Evolutionary conservation across 2,888 invertebrate species (phyloP).

Genomic region (Apoda limacodes): DNA sequence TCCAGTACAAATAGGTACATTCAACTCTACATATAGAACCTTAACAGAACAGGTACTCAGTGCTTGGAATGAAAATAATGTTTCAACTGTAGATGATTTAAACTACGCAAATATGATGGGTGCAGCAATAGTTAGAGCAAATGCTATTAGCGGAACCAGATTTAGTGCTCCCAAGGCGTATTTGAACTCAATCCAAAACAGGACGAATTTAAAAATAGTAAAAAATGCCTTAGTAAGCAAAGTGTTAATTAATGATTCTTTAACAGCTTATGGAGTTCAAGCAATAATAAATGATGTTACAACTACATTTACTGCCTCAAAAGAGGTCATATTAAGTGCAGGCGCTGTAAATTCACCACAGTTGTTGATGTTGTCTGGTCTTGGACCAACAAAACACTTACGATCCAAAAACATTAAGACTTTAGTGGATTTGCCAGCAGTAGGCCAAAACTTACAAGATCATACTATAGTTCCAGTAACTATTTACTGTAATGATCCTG

Average conservation of each 20-base stretch:
- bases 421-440: too few relatives aligned
- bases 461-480: slow-evolving; percentile 32
- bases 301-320: too few relatives aligned
- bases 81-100: too few relatives aligned
- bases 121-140: slow-evolving; percentile 45
- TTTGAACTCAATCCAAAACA: slow-evolving; percentile 25
- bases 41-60: too few relatives aligned
- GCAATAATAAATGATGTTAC: slow-evolving; percentile 27
- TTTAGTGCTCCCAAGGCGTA: slow-evolving; percentile 56
- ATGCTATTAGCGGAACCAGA: slow-evolving; percentile 41
- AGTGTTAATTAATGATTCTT: slow-evolving; percentile 45
- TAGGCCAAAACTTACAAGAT: too few relatives aligned
- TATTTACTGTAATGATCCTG: slow-evolving; percentile 23
- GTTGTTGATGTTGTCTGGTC: slow-evolving; percentile 47
- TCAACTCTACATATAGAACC: too few relatives aligned
- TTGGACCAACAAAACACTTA: slow-evolving; percentile 39
- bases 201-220: slow-evolving; percentile 32
- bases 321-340: too few relatives aligned
- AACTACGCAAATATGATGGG: too few relatives aligned
- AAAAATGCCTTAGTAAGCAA: slow-evolving; percentile 51
- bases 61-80: too few relatives aligned
- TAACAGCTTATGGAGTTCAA: slow-evolving; percentile 38
- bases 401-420: slow-evolving; percentile 29
- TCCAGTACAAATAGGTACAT: too few relatives aligned
- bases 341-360: too few relatives aligned